Base-by-base conservation (phyloP, 2,888 invertebrate species). In the Cheiracanthium punctorium region DNA sequence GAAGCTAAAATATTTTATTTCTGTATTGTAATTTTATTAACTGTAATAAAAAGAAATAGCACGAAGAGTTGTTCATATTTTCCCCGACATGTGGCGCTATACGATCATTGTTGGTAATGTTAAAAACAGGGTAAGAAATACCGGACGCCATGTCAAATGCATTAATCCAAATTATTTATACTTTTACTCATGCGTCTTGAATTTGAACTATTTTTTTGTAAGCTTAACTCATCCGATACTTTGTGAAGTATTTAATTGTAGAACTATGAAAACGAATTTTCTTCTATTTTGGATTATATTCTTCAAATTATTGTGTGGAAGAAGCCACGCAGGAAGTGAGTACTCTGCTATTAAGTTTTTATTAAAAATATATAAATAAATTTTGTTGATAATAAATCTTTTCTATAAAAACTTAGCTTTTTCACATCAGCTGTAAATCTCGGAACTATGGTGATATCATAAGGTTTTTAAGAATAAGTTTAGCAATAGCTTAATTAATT, bases 11-110 rank as follows among this genome's bases (percentile, higher is more conserved):
- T n/a, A n/a, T n/a, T n/a, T n/a, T n/a, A n/a, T n/a, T n/a, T n/a
- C n/a, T n/a, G n/a, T n/a, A n/a, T n/a, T n/a, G n/a, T n/a, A n/a
- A n/a, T n/a, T n/a, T n/a, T n/a, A n/a, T n/a, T n/a, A n/a, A n/a
- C n/a, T n/a, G n/a, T n/a, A n/a, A n/a, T n/a, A n/a, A n/a, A n/a
- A n/a, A n/a, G n/a, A n/a, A n/a, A n/a, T n/a, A n/a, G n/a, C n/a
- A n/a, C n/a, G n/a, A n/a, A n/a, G n/a, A n/a, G 20, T n/a, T 52
- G 5, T 52, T 52, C 5, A 52, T 52, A 8, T 52, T 52, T 70
- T 70, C 24, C 2, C 85, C 85, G 85, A 85, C 80, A 80, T 85
- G 85, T 85, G 85, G 85, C 85, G 85, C 85, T 85, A 70, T 41
- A 5, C 65, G 85, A 29, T 70, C 74, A 43, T 17, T 33, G 1